A percentile compares a stretch with the other conserved stretches of the same genome.
These are phyloP conservation scores for Bergia sp. DNA, from an alignment of 92 coral and sea anemone species.

Conservation along the genomic window DNA sequence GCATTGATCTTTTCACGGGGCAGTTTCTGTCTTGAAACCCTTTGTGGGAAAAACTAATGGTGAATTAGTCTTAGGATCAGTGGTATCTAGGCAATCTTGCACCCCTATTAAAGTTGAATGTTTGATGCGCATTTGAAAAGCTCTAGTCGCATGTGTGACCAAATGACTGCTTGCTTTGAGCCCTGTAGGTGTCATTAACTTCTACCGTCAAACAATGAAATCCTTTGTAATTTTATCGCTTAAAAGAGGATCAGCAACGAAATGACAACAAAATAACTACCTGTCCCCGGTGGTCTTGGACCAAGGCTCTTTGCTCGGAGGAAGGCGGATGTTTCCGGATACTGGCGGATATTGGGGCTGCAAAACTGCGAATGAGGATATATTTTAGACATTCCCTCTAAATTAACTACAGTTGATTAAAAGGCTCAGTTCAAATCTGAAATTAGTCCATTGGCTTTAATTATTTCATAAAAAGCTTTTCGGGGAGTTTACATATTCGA, in stretches of 20 bases:
- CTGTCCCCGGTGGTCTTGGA: constrained; percentile 58
- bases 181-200: neutral
- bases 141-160: neutral
- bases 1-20: too few relatives aligned
- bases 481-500: too few relatives aligned
- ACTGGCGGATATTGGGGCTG: constrained; percentile 9
- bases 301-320: constrained; percentile 40
- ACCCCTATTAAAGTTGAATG: neutral
- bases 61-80: neutral
- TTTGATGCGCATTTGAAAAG: neutral
- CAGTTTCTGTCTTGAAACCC: too few relatives aligned
- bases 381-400: neutral
- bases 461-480: too few relatives aligned
- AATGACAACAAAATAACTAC: constrained; percentile 11
- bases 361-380: neutral
- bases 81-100: neutral
- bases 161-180: neutral
- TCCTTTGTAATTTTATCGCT: neutral
- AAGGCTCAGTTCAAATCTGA: too few relatives aligned
- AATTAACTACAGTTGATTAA: too few relatives aligned
- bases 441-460: too few relatives aligned
- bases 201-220: neutral
- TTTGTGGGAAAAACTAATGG: too few relatives aligned
- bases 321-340: constrained; percentile 20
- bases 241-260: neutral